Evolutionary conservation across 2,888 invertebrate species (phyloP), one percentile per base, ranked within the genome.

Genomic region (Hemicrepidius hirtus): DNA sequence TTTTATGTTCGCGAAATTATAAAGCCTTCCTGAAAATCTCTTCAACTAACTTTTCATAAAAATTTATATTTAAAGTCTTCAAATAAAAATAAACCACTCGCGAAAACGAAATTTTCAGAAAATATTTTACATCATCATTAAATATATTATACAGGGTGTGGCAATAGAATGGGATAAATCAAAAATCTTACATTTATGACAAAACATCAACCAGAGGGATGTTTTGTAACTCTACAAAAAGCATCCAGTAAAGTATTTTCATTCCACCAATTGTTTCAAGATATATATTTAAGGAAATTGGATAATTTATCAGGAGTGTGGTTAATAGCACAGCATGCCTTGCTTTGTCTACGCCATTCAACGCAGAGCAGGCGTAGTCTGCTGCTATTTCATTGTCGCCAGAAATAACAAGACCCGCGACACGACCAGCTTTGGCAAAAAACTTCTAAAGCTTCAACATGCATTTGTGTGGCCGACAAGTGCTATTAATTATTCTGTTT

Each of bases 381-480:
- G 41, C 50, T 66, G 50, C 50, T 50, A 60, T 59, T 71, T 60
- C 60, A 71, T 59, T 71, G 65, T 71, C 18, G 24, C 40, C 60
- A 60, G 65, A 62, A 71, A 71, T 67, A 71, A 71, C 66, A 49
- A 65, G 59, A 69, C 50, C 18, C 60, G 71, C 57, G 66, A 71
- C 66, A 71, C 60, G 57, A 62, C 62, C 66, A 55, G 41, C 60
- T 66, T 46, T 53, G 37, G 55, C 37, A 55, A 71, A 71, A 71
- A 67, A 66, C 41, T 41, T 53, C 46, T 21, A 41, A 62, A 66
- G 60, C 65, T 49, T 66, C 60, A 37, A 53, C 65, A 62, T 66
- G 59, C 57, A 66, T 66, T 71, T 71, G 65, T 71, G 71, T 60
- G 59, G 65, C 44, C 65, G 71, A 71, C 71, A 66, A 71, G 65